Percentiles rank a stretch among this genome's conserved stretches.
These are phyloP conservation scores for Macrostomum lignano DNA, from an alignment of 1,140 invertebrate species.

Conservation along the genomic window DNA sequence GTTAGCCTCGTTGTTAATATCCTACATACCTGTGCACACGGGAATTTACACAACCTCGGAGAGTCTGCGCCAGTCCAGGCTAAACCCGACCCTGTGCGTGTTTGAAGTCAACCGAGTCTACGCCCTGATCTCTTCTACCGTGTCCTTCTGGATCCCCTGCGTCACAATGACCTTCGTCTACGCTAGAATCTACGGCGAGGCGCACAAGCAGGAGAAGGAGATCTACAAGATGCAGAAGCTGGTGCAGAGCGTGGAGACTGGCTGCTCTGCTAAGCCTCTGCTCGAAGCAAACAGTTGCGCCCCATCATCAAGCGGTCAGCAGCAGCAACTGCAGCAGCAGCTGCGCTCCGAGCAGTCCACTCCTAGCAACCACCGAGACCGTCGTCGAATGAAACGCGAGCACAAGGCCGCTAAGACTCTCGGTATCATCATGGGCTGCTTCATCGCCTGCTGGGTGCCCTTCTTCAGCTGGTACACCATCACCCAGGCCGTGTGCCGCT, in stretches of 20 bases:
- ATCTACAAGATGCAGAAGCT: conserved; percentile 9
- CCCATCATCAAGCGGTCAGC: not conserved
- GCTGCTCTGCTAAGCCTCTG: not conserved
- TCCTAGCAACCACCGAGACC: conserved; percentile 11
- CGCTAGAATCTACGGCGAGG: conserved; percentile 37
- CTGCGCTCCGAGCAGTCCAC: not conserved
- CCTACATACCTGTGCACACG: conserved; percentile 25
- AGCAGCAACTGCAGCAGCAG: not conserved
- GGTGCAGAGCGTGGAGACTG: not conserved
- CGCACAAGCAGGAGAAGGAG: conserved; percentile 57
- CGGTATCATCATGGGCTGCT: conserved; percentile 74
- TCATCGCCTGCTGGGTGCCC: conserved; percentile 76
- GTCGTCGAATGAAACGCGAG: conserved; percentile 37
- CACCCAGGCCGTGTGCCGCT: conserved; percentile 42
- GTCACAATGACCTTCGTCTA: conserved; percentile 78
- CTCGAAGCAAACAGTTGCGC: not conserved
- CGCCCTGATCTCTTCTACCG: conserved; percentile 58
- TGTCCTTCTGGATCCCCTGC: conserved; percentile 83
- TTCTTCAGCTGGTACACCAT: conserved; percentile 61
- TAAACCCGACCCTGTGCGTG: conserved; percentile 43
- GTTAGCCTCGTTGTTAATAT: conserved; percentile 22
- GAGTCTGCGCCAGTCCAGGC: conserved; percentile 12
- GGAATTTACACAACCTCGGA: conserved; percentile 17
- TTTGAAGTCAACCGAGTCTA: conserved; percentile 66
- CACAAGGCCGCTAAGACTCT: conserved; percentile 81